Conservation (phyloP, 2,113 vertebrate species). For the Saccopteryx leptura region DNA sequence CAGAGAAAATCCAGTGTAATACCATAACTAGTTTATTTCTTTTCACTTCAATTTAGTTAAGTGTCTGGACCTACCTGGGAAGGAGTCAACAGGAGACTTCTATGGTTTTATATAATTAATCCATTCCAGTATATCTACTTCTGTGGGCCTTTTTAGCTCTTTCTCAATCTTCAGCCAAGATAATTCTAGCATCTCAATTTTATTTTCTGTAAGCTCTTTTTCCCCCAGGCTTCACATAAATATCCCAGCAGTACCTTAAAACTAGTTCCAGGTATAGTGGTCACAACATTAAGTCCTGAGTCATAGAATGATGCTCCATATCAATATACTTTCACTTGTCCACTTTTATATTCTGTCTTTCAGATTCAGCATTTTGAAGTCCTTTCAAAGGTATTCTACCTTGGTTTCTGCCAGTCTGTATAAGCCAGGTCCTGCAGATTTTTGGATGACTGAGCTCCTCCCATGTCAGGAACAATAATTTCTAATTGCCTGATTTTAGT, state of each 20-base stretch:
- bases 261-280: not conserved
- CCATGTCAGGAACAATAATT: not conserved
- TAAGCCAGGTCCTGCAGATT: not conserved
- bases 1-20: not conserved
- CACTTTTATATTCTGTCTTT: not conserved
- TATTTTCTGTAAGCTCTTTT: not conserved
- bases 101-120: not conserved
- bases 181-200: not conserved
- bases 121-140: not conserved
- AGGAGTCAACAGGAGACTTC: not conserved
- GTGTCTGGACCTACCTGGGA: not conserved
- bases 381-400: not conserved
- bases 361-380: not conserved
- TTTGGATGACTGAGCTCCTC: not conserved
- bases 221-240: not conserved
- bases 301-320: not conserved
- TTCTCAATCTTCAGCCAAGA: conserved; percentile 1
- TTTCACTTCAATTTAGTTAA: not conserved
- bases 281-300: not conserved
- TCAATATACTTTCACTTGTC: not conserved
- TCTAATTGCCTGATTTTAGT: not conserved
- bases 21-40: not conserved
- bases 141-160: not conserved
- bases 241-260: not conserved
- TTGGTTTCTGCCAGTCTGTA: not conserved